These are phyloP conservation scores for Haliclona indistincta DNA, from an alignment of 37 sponge, comb jelly and placozoan genomes.

Conservation along the genomic window DNA sequence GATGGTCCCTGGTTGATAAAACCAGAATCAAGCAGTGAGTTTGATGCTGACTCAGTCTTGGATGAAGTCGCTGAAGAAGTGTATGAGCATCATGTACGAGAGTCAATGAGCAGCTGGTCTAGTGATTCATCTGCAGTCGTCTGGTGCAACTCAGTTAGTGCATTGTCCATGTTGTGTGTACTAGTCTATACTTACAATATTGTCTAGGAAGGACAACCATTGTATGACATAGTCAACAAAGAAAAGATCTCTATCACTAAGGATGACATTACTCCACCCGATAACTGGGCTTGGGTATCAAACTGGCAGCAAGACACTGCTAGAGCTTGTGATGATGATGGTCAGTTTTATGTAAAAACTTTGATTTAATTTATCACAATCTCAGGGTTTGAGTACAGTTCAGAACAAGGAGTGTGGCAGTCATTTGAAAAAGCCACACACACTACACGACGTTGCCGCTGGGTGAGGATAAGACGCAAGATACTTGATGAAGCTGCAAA, in stretches of 20 bases:
- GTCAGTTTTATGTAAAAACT: no score
- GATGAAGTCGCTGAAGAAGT: slow-evolving; percentile 85
- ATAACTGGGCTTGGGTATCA: slow-evolving; percentile 89
- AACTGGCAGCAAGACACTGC: slow-evolving; percentile 86
- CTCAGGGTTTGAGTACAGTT: slow-evolving; percentile 87
- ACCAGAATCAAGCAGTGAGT: slow-evolving; percentile 83
- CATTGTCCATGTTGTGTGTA: no score
- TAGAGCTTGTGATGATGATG: slow-evolving; percentile 94
- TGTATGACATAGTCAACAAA: no score
- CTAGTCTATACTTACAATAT: no score
- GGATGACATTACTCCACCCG: slow-evolving; percentile 75
- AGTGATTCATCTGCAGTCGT: slow-evolving; percentile 27
- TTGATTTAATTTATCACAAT: no score
- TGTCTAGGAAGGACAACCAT: no score
- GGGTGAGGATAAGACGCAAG: slow-evolving; percentile 85
- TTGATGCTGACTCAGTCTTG: slow-evolving; percentile 74
- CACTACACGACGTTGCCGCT: slow-evolving; percentile 77
- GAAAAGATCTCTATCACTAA: slow-evolving; percentile 38
- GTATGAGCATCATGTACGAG: slow-evolving; percentile 81
- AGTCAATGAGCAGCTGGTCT: slow-evolving; percentile 77
- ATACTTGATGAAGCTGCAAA: slow-evolving; percentile 49
- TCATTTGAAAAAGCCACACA: slow-evolving; percentile 87
- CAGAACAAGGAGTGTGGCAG: slow-evolving; percentile 65
- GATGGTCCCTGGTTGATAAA: slow-evolving; percentile 80
- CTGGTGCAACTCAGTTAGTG: slow-evolving; percentile 84